Evolutionary conservation across 2,797 vertebrate species (phyloP).

Genomic region (Chlorospingus semifuscus): DNA sequence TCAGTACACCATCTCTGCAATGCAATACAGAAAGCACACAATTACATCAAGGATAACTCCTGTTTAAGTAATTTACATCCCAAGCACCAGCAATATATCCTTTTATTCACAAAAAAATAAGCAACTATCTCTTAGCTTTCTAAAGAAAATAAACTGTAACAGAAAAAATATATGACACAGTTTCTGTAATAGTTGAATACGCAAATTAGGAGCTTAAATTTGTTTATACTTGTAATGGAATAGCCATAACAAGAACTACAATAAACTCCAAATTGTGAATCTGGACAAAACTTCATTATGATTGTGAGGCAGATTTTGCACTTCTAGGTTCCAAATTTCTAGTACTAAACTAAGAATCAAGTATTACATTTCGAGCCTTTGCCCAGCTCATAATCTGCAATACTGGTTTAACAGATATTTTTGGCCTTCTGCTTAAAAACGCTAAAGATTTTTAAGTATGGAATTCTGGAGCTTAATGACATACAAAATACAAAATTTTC

Average conservation of each 20-base stretch:
- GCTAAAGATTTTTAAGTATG: background rate
- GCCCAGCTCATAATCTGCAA: background rate
- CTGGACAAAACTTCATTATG: background rate
- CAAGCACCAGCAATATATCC: background rate
- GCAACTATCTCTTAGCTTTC: background rate
- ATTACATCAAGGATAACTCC: background rate
- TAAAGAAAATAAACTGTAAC: background rate
- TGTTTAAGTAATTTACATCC: background rate
- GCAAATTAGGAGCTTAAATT: background rate
- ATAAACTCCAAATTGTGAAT: background rate
- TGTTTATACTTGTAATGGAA: background rate
- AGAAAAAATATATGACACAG: background rate
- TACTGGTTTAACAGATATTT: background rate
- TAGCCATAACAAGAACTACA: background rate
- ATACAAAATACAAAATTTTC: background rate
- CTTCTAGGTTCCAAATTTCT: background rate
- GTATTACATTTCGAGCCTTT: background rate
- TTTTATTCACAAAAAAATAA: background rate
- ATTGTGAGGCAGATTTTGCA: background rate
- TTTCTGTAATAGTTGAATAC: background rate
- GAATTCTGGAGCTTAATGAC: background rate
- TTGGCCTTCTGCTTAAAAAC: background rate
- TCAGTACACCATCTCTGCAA: constrained; percentile 81
- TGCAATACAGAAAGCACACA: constrained; percentile 46
- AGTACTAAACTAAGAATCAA: background rate